phyloP scores from a whole-genome alignment of 2,113 vertebrate species.

The Orcinus orca region DNA sequence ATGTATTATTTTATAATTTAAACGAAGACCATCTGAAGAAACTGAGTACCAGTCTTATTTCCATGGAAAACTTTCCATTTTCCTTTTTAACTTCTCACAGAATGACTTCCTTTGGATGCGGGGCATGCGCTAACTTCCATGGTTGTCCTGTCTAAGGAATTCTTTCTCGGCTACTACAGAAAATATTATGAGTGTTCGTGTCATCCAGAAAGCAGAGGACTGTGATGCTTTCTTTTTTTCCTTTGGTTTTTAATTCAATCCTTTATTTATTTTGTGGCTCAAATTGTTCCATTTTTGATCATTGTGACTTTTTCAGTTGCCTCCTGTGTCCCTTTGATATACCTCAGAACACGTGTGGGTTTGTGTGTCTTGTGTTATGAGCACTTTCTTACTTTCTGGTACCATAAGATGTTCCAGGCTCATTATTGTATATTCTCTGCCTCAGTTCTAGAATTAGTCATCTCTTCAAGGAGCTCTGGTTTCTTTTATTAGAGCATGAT shows the following conservation, averaged over 20 bases:
- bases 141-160: background rate
- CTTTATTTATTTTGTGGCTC: background rate
- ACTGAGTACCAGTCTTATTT: background rate
- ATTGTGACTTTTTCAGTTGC: background rate
- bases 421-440: background rate
- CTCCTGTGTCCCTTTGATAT: background rate
- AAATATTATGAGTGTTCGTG: background rate
- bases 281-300: background rate
- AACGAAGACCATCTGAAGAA: background rate
- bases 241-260: background rate
- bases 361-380: background rate
- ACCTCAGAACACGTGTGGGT: background rate
- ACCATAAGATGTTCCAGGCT: background rate
- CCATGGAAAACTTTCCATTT: background rate
- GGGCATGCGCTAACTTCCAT: background rate
- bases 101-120: background rate
- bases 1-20: slow-evolving; percentile 30
- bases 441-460: background rate
- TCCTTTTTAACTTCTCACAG: slow-evolving; percentile 42
- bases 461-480: background rate
- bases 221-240: background rate
- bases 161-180: slow-evolving; percentile 8
- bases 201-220: slow-evolving; percentile 15
- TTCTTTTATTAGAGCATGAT: background rate
- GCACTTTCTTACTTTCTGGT: background rate